Evolutionary conservation across 2,888 invertebrate species (phyloP), one percentile per base, ranked within the genome.

Genomic region (Sarcophaga variegata): DNA sequence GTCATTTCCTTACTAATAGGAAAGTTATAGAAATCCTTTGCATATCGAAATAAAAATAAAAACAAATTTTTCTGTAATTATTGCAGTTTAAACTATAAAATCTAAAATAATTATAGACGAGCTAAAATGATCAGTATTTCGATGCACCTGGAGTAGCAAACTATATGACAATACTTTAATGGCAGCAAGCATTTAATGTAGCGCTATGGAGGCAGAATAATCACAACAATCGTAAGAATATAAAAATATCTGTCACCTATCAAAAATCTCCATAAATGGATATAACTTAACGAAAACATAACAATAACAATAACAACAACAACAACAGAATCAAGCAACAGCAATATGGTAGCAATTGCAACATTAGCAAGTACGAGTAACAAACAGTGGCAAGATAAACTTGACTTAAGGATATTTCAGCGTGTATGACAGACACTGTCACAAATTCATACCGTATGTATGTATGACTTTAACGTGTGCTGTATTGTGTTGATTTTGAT

Each of bases 201-300:
- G 83, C 1, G 71, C 59, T 49, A 2, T 54, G 12, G 27, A 66
- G 47, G 1, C 17, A 64, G 64, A 64, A 54, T 12, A 90, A 89
- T 90, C 90, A 67, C 37, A 66, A 84, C 66, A 76, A 84, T 86
- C 72, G 81, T 60, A 87, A 72, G 80, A 84, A 86, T 85, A 87
- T 83, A 88, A 83, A 85, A 85, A 87, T 86, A 86, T 92, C 91
- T 92, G 92, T 91, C 92, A 92, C 92, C 92, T 92, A 92, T 92
- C 92, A 92, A 92, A 92, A 92, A 90, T 92, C 87, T 88, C 92
- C 92, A 90, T 92, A 92, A 91, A 92, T 92, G 92, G 92, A 90
- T 89, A 92, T 92, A 91, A 91, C 89, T 91, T 88, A 87, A 87
- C 81, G 81, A 84, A 84, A 87, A 84, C 87, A 84, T 87, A 84